phyloP scores from a whole-genome alignment of 35 echinoderm and acorn worm species.

The Apostichopus parvimensis region DNA sequence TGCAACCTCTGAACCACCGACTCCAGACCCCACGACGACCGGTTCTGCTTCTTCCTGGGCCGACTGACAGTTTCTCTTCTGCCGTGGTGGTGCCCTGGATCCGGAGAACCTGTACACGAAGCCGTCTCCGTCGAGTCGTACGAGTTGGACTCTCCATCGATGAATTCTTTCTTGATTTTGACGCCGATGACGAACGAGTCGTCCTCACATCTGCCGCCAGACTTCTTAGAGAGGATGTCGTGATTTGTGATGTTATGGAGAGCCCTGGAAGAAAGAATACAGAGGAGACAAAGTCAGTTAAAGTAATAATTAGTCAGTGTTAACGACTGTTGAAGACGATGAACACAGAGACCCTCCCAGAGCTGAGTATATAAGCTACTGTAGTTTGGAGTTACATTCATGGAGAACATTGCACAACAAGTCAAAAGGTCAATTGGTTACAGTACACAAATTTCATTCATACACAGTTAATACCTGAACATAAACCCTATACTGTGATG shows the following conservation, averaged over 20 bases:
- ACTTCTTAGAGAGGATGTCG: neutral
- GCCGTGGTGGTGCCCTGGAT: neutral
- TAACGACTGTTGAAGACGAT: too few species aligned
- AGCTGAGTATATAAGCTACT: too few species aligned
- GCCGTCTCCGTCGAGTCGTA: constrained; percentile 21
- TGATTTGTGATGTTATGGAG: neutral
- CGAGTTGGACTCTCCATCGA: constrained; percentile 13
- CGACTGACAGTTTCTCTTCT: neutral
- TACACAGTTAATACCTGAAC: too few species aligned
- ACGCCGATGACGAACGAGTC: constrained; percentile 3
- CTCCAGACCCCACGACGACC: constrained; percentile 23
- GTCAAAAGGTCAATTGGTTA: too few species aligned
- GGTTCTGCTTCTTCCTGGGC: neutral
- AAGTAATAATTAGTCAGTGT: too few species aligned
- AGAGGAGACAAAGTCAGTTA: too few species aligned
- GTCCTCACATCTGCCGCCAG: constrained; percentile 11
- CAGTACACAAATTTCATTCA: too few species aligned
- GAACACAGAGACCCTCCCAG: too few species aligned
- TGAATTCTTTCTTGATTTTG: constrained; percentile 12
- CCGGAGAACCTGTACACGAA: constrained; percentile 29
- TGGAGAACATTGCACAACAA: too few species aligned
- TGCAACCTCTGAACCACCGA: constrained; percentile 47
- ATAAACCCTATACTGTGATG: too few species aligned
- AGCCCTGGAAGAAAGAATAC: neutral
- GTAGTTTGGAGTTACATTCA: too few species aligned